Conservation (phyloP, 1,140 invertebrate species). For the Drosophila kikkawai region DNA sequence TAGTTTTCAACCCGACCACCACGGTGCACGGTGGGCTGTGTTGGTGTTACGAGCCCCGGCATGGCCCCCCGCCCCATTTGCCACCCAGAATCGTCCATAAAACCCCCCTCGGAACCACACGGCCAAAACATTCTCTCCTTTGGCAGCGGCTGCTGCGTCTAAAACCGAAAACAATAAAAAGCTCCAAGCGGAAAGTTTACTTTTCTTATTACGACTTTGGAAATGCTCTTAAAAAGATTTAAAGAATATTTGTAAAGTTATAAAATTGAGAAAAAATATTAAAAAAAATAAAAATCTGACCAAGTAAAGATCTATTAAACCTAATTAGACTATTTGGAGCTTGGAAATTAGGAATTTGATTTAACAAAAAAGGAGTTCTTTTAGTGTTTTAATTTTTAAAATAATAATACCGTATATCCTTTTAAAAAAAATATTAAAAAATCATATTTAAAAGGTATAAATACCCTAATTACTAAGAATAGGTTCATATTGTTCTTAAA, state of each 20-base stretch:
- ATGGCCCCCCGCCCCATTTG: slow-evolving; percentile 1
- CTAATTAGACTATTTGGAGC: too few relatives aligned
- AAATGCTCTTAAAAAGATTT: slow-evolving; percentile 25
- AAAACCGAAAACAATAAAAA: slow-evolving; percentile 83
- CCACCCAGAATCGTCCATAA: slow-evolving; percentile 19
- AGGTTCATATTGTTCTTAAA: not conserved
- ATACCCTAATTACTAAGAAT: too few relatives aligned
- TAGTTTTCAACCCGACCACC: slow-evolving; percentile 79
- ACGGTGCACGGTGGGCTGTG: slow-evolving; percentile 43
- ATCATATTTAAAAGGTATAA: not conserved
- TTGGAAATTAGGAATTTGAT: not conserved
- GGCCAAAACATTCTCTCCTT: slow-evolving; percentile 57
- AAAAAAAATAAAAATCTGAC: too few relatives aligned
- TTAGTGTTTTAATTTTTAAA: too few relatives aligned
- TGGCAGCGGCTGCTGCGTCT: slow-evolving; percentile 71
- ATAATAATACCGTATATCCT: not conserved
- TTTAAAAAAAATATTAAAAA: not conserved
- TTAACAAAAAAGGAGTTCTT: too few relatives aligned
- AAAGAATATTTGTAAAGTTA: not conserved
- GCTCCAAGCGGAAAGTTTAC: slow-evolving; percentile 39
- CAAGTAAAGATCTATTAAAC: too few relatives aligned
- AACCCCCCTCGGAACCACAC: slow-evolving; percentile 19
- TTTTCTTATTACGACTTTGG: not conserved
- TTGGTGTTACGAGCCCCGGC: slow-evolving; percentile 26
- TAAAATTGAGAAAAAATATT: not conserved